Evolutionary conservation across 1,140 invertebrate species (phyloP).

Genomic region (Neodiprion virginianus): DNA sequence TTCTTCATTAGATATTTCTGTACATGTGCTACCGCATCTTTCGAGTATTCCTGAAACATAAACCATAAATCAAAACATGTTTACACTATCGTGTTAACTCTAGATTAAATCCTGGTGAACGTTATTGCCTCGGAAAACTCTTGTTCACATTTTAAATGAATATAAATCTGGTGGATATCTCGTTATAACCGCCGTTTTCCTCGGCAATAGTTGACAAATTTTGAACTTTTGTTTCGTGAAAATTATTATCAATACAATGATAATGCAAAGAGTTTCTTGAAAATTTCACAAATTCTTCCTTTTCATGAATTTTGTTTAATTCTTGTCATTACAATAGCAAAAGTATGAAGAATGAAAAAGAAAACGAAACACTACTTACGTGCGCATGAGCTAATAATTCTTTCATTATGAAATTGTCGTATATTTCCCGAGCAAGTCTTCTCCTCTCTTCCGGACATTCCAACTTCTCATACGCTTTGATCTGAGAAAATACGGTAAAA

Average conservation of each 20-base stretch:
- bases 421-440: constrained; percentile 94
- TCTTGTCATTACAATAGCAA: too few relatives aligned
- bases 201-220: background rate
- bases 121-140: too few relatives aligned
- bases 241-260: too few relatives aligned
- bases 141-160: background rate
- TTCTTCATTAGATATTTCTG: constrained; percentile 98
- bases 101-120: too few relatives aligned
- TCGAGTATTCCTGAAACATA: constrained; percentile 91
- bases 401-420: constrained; percentile 99
- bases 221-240: too few relatives aligned
- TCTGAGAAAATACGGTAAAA: constrained; percentile 70
- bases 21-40: constrained; percentile 95
- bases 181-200: background rate
- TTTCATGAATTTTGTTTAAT: too few relatives aligned
- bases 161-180: background rate
- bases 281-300: too few relatives aligned
- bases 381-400: constrained; percentile 98
- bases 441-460: constrained; percentile 96
- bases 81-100: background rate
- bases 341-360: constrained; percentile 26
- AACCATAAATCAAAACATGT: constrained; percentile 31
- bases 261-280: too few relatives aligned
- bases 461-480: constrained; percentile 98
- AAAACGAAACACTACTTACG: constrained; percentile 71